Evolutionary conservation across 2,888 invertebrate species (phyloP).

Genomic region (Kryphioiulus occultus): DNA sequence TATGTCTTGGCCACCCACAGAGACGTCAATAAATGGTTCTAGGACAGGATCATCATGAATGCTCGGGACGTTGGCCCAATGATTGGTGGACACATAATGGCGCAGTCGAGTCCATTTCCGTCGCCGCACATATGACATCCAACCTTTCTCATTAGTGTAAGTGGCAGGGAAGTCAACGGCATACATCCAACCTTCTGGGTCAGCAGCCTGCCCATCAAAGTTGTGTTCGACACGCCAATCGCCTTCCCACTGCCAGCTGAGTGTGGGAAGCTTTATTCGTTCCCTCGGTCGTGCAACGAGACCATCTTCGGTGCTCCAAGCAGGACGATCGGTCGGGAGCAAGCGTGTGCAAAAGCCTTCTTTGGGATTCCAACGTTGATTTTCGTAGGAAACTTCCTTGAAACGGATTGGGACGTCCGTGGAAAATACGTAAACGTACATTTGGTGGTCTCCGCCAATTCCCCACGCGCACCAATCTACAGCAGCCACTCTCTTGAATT

Average conservation of each 20-base stretch:
- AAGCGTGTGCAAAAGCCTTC: constrained; percentile 85
- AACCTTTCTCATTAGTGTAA: constrained; percentile 80
- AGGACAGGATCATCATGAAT: constrained; percentile 62
- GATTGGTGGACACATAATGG: constrained; percentile 86
- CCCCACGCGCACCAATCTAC: constrained; percentile 78
- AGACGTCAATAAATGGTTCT: constrained; percentile 92
- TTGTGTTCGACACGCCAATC: constrained; percentile 76
- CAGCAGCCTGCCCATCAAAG: constrained; percentile 56
- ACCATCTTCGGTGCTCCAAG: constrained; percentile 86
- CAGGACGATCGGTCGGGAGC: constrained; percentile 86
- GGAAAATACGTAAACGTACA: constrained; percentile 89
- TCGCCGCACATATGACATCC: constrained; percentile 89
- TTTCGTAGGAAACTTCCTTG: constrained; percentile 89
- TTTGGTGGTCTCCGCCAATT: constrained; percentile 89
- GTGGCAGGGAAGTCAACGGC: constrained; percentile 89
- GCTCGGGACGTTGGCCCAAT: constrained; percentile 81
- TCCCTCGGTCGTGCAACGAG: constrained; percentile 78
- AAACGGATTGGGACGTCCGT: constrained; percentile 89
- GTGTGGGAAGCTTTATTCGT: constrained; percentile 84
- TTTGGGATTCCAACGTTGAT: constrained; percentile 90
- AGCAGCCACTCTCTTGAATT: constrained; percentile 87
- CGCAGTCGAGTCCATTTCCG: constrained; percentile 89
- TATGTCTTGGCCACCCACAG: constrained; percentile 83
- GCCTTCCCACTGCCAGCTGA: constrained; percentile 97
- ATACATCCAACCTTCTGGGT: constrained; percentile 81